Conservation (phyloP, 1,140 invertebrate species). For the Phthorimaea operculella region DNA sequence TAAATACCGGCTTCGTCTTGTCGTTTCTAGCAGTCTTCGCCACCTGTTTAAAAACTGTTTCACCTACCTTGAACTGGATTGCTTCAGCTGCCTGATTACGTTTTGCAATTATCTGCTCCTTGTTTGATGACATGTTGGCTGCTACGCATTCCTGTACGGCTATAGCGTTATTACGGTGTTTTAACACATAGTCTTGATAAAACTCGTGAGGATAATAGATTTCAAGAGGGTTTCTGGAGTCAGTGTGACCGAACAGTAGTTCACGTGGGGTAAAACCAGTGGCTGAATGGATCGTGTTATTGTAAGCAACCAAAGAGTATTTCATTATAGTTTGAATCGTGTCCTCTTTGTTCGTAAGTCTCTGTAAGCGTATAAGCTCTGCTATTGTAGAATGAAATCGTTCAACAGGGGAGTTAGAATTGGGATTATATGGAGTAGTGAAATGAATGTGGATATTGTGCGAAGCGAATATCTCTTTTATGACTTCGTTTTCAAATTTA, state of each 20-base stretch:
- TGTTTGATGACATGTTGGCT: too few species aligned
- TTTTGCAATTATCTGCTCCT: too few species aligned
- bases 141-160: too few species aligned
- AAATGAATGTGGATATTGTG: constrained; percentile 36
- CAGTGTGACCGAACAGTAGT: constrained; percentile 20
- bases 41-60: too few species aligned
- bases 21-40: too few species aligned
- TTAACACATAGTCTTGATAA: too few species aligned
- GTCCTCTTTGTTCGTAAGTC: constrained; percentile 19
- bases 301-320: constrained; percentile 24
- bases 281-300: constrained; percentile 19
- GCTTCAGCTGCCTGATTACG: too few species aligned
- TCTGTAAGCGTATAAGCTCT: constrained; percentile 32
- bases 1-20: constrained; percentile 24
- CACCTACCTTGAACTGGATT: too few species aligned
- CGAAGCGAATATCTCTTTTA: too few species aligned
- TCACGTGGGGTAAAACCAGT: constrained; percentile 17
- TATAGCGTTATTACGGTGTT: too few species aligned
- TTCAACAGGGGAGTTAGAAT: constrained; percentile 37
- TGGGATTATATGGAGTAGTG: constrained; percentile 29
- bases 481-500: too few species aligned
- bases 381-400: constrained; percentile 22
- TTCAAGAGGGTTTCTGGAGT: not conserved
- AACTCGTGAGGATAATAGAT: too few species aligned
- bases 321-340: constrained; percentile 14